These are phyloP conservation scores for Phoenicopterus ruber DNA, from an alignment of 2,113 vertebrate species.

Conservation along the genomic window DNA sequence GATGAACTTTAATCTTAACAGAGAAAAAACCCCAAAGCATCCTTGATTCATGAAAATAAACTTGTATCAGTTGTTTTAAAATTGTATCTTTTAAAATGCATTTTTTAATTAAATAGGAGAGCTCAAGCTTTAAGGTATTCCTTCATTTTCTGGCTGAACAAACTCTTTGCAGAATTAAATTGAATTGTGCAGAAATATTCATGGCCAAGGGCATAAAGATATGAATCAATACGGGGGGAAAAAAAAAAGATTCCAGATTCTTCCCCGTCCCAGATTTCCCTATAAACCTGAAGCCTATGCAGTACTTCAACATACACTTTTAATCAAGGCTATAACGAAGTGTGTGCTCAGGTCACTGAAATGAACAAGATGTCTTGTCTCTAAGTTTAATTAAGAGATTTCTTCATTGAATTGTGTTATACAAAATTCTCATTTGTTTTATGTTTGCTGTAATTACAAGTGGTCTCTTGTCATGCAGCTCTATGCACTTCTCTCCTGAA, in stretches of 20 bases:
- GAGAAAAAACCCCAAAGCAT: background rate
- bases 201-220: background rate
- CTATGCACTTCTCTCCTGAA: background rate
- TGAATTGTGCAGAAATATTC: background rate
- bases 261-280: background rate
- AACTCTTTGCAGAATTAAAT: background rate
- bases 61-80: background rate
- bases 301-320: background rate
- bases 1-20: background rate
- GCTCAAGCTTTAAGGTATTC: background rate
- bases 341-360: background rate
- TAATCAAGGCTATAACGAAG: background rate
- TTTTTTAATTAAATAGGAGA: background rate
- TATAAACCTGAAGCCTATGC: background rate
- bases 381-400: conserved; percentile 16
- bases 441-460: background rate
- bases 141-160: background rate
- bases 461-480: background rate
- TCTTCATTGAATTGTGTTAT: background rate
- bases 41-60: background rate
- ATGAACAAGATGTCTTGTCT: background rate
- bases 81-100: background rate
- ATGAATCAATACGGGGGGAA: background rate
- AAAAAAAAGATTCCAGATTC: background rate
- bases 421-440: background rate